These are phyloP conservation scores for Charina bottae DNA, from an alignment of 2,113 vertebrate genomes.

Conservation along the genomic window DNA sequence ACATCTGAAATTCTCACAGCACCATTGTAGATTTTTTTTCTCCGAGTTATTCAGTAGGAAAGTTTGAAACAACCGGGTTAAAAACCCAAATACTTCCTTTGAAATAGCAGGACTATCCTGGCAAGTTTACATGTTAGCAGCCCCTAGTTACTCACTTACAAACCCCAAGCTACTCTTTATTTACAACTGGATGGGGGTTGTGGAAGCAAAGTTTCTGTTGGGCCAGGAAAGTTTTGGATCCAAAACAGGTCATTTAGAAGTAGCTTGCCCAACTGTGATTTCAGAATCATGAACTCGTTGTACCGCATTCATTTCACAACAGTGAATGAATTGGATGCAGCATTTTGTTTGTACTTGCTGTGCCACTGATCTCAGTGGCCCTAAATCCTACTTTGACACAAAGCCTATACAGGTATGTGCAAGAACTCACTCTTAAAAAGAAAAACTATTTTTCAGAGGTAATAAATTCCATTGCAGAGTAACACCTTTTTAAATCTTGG, in stretches of 20 bases:
- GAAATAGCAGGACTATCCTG: background rate
- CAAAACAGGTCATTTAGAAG: background rate
- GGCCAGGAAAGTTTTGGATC: background rate
- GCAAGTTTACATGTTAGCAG: background rate
- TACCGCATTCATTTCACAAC: background rate
- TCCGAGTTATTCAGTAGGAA: background rate
- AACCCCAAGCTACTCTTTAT: background rate
- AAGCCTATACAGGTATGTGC: background rate
- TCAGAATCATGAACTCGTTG: background rate
- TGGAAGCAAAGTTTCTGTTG: background rate
- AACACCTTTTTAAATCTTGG: slow-evolving; percentile 50
- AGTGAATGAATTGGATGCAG: background rate
- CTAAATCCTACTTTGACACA: background rate
- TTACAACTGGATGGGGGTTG: background rate
- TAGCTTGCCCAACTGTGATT: background rate
- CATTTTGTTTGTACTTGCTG: background rate
- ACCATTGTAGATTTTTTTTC: background rate
- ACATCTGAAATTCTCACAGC: background rate
- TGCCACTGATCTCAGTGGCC: background rate
- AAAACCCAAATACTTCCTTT: background rate
- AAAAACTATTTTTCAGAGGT: slow-evolving; percentile 1
- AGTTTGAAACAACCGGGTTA: background rate
- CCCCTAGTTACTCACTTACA: background rate
- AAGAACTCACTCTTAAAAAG: slow-evolving; percentile 17
- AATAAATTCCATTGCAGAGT: slow-evolving; percentile 51